Base-by-base conservation (phyloP, 2,888 invertebrate species). In the Chalcis sispes region DNA sequence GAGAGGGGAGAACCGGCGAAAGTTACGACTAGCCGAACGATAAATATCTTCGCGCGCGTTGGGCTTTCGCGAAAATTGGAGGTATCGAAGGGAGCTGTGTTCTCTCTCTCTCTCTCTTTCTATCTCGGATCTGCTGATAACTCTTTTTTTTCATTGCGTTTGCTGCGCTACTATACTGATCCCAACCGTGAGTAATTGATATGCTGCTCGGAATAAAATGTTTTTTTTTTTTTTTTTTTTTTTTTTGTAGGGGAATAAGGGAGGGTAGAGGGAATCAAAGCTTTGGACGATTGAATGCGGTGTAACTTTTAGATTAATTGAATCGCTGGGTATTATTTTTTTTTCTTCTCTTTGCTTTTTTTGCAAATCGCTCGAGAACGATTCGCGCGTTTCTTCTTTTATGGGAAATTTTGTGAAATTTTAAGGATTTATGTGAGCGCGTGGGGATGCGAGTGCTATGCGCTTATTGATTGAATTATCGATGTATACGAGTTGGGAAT, bases 11-110 rank as follows among this genome's bases (percentile, higher is more conserved):
- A 4, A 20, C 20, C 4, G 32, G 58, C 13, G 36, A 1, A 2
- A 42, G 70, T 73, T 77, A 77, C 77, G 72, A 62, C 64, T 72
- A 20, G 76, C 48, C 69, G 50, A 27, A 54, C 70, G 62, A 77
- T 77, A 77, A 77, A 77, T 77, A 73, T 77, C 69, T 64, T 69
- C 13, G 46, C 42, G 61, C 20, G 20, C n/a, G n/a, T n/a, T n/a
- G 48, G 23, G 58, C 69, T 72, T 61, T 75, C 50, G 67, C 40
- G 56, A 71, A 76, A 76, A 76, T 66, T 62, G 70, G 40, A 65
- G 64, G 29, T 64, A 74, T 42, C 40, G 67, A n/a, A 56, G 56
- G 15, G 59, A 27, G 62, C n/a, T n/a, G n/a, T n/a, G n/a, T n/a
- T n/a, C n/a, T n/a, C n/a, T n/a, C n/a, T n/a, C n/a, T n/a, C n/a